A percentile compares a stretch with the other conserved stretches of the same genome.
These are phyloP conservation scores for Larimichthys polyactis DNA, from an alignment of 2,113 vertebrate species.

Conservation along the genomic window DNA sequence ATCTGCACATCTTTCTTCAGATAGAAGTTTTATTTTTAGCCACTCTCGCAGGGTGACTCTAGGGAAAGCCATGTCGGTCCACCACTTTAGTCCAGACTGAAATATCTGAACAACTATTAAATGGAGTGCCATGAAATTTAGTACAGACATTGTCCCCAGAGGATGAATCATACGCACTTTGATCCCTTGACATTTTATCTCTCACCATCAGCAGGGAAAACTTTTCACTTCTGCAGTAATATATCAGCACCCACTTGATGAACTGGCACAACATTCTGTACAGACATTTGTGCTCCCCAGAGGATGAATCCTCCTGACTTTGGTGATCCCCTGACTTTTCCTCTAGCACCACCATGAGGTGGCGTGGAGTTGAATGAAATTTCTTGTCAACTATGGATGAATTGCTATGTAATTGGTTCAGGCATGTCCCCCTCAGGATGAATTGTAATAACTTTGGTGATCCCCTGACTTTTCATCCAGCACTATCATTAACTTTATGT, in stretches of 20 bases:
- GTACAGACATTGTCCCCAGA: neutral
- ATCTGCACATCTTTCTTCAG: neutral
- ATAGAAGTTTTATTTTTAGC: conserved; percentile 7
- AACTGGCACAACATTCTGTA: neutral
- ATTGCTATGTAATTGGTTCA: neutral
- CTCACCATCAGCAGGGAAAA: neutral
- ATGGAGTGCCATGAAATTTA: neutral
- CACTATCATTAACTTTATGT: neutral
- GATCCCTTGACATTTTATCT: neutral
- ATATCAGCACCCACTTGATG: too few species aligned
- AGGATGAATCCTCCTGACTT: neutral
- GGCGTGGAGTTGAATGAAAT: neutral
- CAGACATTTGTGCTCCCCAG: neutral
- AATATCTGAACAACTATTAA: neutral
- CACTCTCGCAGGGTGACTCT: neutral
- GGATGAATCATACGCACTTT: neutral
- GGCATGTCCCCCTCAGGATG: neutral
- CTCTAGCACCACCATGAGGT: neutral
- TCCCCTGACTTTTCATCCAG: neutral
- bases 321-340: too few species aligned
- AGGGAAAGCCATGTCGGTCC: neutral
- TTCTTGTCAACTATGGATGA: too few species aligned
- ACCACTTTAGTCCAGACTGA: neutral
- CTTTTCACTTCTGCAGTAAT: neutral
- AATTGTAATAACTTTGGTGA: neutral